These are phyloP conservation scores for Apogon hyalosoma DNA, from an alignment of 2,797 vertebrate genomes.

Conservation along the genomic window DNA sequence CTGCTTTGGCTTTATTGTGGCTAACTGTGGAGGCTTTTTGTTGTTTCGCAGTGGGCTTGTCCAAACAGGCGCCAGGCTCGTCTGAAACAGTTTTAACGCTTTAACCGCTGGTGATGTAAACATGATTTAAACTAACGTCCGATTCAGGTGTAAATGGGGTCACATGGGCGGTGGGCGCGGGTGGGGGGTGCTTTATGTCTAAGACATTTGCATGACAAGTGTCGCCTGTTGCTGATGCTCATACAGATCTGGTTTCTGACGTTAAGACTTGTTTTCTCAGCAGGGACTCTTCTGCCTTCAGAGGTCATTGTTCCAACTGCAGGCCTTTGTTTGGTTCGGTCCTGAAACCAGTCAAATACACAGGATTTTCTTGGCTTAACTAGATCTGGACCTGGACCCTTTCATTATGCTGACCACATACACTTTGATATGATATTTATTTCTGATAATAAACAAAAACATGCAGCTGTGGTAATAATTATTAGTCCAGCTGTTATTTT, in stretches of 20 bases:
- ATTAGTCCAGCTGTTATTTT: too few species aligned
- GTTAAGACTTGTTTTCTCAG: conserved; percentile 28
- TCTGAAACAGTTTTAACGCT: conserved; percentile 63
- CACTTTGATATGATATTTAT: too few species aligned
- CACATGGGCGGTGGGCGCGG: not conserved
- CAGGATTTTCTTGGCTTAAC: too few species aligned
- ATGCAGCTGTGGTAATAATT: too few species aligned
- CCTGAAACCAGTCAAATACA: not conserved
- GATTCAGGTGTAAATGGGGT: conserved; percentile 79
- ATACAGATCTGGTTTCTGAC: conserved; percentile 53
- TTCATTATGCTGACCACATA: too few species aligned
- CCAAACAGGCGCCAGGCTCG: conserved; percentile 84
- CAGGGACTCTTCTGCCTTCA: conserved; percentile 21
- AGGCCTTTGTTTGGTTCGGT: not conserved
- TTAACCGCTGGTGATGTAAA: conserved; percentile 68
- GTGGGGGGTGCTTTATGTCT: not conserved
- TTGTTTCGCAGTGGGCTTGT: conserved; percentile 80
- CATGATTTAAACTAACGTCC: conserved; percentile 62
- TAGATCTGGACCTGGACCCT: too few species aligned
- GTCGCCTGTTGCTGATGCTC: conserved; percentile 38
- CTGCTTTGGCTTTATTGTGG: conserved; percentile 67
- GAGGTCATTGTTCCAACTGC: conserved; percentile 25
- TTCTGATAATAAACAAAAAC: too few species aligned
- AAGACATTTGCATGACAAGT: conserved; percentile 75
- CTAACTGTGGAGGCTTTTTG: conserved; percentile 64